Evolutionary conservation across 2,797 vertebrate genomes (phyloP).

Genomic region (Poecilia picta): DNA sequence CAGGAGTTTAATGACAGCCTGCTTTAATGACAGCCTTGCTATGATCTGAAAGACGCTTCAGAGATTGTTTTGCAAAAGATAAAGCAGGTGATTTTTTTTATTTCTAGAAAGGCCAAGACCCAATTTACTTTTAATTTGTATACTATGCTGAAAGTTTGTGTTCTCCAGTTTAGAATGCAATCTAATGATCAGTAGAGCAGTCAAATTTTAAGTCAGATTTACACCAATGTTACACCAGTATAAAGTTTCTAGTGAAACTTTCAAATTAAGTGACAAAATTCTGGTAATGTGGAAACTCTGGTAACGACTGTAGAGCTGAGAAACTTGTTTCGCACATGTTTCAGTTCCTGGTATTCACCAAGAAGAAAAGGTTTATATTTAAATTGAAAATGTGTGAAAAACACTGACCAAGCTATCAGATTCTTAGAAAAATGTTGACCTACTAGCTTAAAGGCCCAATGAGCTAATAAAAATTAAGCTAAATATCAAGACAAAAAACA

Average conservation of each 20-base stretch:
- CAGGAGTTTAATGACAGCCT: not conserved
- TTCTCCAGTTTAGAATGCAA: not conserved
- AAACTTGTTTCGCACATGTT: not conserved
- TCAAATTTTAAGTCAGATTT: not conserved
- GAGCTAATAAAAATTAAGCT: too few species aligned
- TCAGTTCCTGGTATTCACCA: not conserved
- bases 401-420: not conserved
- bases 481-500: too few species aligned
- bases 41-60: not conserved
- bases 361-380: not conserved
- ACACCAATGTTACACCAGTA: not conserved
- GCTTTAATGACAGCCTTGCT: not conserved
- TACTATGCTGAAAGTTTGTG: not conserved
- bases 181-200: too few species aligned
- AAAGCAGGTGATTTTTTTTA: not conserved
- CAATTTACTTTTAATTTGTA: too few species aligned
- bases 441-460: too few species aligned
- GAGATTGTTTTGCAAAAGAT: not conserved
- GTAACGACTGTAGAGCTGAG: not conserved
- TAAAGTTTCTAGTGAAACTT: not conserved
- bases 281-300: not conserved
- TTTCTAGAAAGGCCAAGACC: too few species aligned
- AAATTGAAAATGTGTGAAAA: not conserved
- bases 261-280: not conserved
- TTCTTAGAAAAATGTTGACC: not conserved